Evolutionary conservation across 2,797 vertebrate genomes (phyloP), one percentile per base, ranked within the genome.

Genomic region (Rhynchotus rufescens): DNA sequence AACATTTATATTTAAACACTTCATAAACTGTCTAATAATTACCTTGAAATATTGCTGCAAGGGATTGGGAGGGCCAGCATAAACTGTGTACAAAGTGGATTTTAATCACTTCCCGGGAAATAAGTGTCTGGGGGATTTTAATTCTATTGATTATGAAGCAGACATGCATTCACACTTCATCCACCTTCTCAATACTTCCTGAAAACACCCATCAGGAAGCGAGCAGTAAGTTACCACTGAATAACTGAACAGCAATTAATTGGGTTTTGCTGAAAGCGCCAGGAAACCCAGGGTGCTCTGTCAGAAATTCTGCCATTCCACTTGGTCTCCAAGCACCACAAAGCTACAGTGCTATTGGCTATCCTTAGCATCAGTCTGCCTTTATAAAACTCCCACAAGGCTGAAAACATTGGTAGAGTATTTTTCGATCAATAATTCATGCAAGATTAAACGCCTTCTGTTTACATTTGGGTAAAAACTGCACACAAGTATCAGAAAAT

Each of bases 51-150:
- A 85, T 36, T 75, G 81, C 78, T 92, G 66, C 57, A 57, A 67
- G 90, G 64, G 22, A 90, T 49, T 4, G 1, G 71, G 68, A 84
- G 25, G 44, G 66, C 40, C 69, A 87, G 64, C 61, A 64, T 2
- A 82, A 80, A 89, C 66, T 80, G 73, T 1, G 4, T 57, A 79
- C 56, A 73, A 85, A 92, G 84, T 93, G 88, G 71, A 86, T 92
- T 95, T 92, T 95, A 95, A 94, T 85, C 91, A 91, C 87, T 90
- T 90, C 65, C 51, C 59, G 91, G 80, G 77, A 95, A 95, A 89
- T 83, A 95, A 89, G 71, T 72, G 76, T 80, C 68, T 85, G 44
- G 80, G 80, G 79, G 84, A 92, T 87, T 91, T 93, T 92, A 92
- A 91, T 79, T 89, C 64, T 92, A 94, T 94, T 45, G 85, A 93